These are phyloP conservation scores for Triplophysa yarkandensis DNA, from an alignment of 2,797 vertebrate genomes.

Conservation along the genomic window DNA sequence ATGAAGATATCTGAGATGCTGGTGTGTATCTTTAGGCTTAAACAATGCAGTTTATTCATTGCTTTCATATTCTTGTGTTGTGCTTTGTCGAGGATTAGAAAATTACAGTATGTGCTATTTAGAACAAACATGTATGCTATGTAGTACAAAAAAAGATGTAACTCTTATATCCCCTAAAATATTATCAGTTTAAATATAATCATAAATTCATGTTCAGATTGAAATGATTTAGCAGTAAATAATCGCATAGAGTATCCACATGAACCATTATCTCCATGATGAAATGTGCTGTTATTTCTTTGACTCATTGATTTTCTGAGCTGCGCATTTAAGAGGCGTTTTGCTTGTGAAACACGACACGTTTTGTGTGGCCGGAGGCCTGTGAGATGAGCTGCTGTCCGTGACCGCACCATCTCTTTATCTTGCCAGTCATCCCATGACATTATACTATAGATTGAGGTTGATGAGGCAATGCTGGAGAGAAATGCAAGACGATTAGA, in stretches of 20 bases:
- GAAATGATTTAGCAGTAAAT: background rate
- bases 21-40: no score
- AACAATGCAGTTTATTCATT: no score
- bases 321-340: background rate
- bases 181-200: background rate
- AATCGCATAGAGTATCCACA: background rate
- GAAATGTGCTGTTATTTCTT: slow-evolving; percentile 15
- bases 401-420: slow-evolving; percentile 40
- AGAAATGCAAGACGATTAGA: slow-evolving; percentile 14
- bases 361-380: background rate
- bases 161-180: no score
- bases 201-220: background rate
- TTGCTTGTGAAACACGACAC: background rate
- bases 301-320: slow-evolving; percentile 10
- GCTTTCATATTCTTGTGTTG: no score
- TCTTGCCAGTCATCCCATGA: slow-evolving; percentile 35
- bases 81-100: no score
- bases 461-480: slow-evolving; percentile 52
- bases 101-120: no score
- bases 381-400: slow-evolving; percentile 8
- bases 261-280: background rate
- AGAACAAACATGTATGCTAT: no score
- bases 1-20: no score
- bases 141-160: no score
- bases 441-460: slow-evolving; percentile 50